Conservation (phyloP, 2,113 vertebrate genomes). For the Saimiri boliviensis region DNA sequence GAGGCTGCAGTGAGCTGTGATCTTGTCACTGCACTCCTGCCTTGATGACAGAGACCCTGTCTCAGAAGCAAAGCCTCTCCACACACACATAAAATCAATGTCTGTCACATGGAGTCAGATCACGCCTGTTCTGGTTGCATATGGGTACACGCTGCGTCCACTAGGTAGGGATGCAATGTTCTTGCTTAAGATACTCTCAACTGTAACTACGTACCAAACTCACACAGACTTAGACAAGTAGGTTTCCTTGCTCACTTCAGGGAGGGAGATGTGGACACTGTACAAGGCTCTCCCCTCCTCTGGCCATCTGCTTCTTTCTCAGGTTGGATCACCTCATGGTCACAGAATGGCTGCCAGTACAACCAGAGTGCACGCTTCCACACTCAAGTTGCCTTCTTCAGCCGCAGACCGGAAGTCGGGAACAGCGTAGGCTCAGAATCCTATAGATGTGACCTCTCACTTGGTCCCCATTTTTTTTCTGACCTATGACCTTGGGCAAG, state of each 20-base stretch:
- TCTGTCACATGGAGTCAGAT: too few species aligned
- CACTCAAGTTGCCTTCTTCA: not conserved
- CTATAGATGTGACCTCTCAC: not conserved
- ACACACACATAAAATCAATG: too few species aligned
- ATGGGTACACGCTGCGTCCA: too few species aligned
- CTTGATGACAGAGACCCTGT: not conserved
- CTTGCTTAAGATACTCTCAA: too few species aligned
- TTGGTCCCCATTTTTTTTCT: not conserved
- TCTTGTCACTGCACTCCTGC: not conserved
- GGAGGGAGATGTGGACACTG: accelerated
- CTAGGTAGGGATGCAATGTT: too few species aligned
- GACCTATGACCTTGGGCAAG: not conserved
- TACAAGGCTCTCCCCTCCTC: not conserved
- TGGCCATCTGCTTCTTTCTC: not conserved
- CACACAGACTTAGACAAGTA: not conserved
- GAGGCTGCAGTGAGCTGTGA: not conserved
- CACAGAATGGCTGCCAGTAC: not conserved
- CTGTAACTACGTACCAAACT: not conserved
- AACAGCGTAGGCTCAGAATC: not conserved
- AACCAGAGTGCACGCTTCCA: not conserved
- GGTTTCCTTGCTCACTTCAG: not conserved
- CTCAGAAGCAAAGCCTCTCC: not conserved
- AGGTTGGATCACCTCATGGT: not conserved
- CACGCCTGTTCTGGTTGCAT: too few species aligned
- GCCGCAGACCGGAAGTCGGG: not conserved